Conservation (phyloP, 2,797 vertebrate species). For the Sebastiscus tertius region DNA sequence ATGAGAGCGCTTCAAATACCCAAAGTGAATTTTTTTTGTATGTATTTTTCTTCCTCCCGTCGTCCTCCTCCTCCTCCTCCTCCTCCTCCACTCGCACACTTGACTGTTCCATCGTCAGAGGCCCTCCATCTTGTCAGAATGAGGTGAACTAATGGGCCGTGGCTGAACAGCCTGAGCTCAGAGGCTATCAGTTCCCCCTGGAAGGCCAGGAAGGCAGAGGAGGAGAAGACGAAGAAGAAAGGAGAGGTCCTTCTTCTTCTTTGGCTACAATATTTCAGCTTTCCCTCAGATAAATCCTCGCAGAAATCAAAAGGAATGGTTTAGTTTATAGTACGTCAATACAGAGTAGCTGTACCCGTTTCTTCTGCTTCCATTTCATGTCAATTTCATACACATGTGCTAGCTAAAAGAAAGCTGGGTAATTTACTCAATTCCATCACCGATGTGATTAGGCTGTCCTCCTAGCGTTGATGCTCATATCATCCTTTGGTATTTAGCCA, state of each 20-base stretch:
- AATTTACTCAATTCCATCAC: slow-evolving; percentile 5
- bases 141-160: slow-evolving; percentile 74
- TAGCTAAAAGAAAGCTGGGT: not conserved
- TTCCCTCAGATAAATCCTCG: slow-evolving; percentile 10
- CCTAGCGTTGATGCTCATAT: not conserved
- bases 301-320: slow-evolving; percentile 33
- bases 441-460: not conserved
- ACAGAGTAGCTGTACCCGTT: not conserved
- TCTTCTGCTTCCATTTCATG: slow-evolving; percentile 14
- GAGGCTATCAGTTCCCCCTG: slow-evolving; percentile 72
- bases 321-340: not conserved
- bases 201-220: slow-evolving; percentile 51
- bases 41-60: slow-evolving; percentile 30
- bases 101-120: slow-evolving; percentile 65
- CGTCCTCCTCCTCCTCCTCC: not conserved
- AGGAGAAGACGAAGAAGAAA: slow-evolving; percentile 21
- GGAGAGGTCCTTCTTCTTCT: slow-evolving; percentile 19
- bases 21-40: slow-evolving; percentile 35
- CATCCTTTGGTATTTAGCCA: not conserved
- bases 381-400: not conserved
- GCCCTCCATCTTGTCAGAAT: slow-evolving; percentile 77
- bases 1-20: slow-evolving; percentile 46
- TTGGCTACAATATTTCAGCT: slow-evolving; percentile 31
- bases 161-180: slow-evolving; percentile 71
- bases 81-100: slow-evolving; percentile 40